Conservation (phyloP, 2,113 vertebrate genomes). For the Brachypodius melanocephalos region DNA sequence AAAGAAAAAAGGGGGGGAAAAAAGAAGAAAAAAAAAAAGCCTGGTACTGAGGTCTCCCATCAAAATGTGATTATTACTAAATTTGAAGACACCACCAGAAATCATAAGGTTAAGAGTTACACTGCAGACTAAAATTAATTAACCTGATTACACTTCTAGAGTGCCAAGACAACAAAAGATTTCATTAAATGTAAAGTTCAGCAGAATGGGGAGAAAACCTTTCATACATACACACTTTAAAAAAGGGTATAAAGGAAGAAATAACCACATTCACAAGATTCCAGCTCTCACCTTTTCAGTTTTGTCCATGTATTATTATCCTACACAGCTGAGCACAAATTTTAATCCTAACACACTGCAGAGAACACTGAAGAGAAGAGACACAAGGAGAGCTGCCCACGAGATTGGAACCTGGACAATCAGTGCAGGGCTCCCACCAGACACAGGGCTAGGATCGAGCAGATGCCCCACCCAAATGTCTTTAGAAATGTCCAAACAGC, state of each 20-base stretch:
- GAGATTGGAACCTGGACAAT: neutral
- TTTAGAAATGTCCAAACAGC: neutral
- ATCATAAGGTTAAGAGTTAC: neutral
- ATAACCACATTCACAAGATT: neutral
- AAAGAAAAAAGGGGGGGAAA: fast-evolving
- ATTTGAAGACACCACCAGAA: neutral
- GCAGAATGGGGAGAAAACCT: neutral
- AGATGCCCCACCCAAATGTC: neutral
- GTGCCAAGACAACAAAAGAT: neutral
- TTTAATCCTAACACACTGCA: neutral
- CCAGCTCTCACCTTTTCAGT: neutral
- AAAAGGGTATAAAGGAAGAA: neutral
- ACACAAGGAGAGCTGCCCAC: neutral
- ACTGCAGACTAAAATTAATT: neutral
- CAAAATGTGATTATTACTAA: neutral
- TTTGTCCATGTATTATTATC: neutral
- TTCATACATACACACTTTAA: neutral
- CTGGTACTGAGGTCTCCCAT: neutral
- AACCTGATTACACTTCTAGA: neutral
- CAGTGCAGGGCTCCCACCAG: neutral
- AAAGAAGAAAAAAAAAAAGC: neutral
- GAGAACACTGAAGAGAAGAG: neutral
- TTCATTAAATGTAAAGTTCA: neutral
- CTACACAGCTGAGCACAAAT: neutral
- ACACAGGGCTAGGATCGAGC: neutral